These are phyloP conservation scores for Euzetes globulus DNA, from an alignment of 2,888 invertebrate species.

Conservation along the genomic window DNA sequence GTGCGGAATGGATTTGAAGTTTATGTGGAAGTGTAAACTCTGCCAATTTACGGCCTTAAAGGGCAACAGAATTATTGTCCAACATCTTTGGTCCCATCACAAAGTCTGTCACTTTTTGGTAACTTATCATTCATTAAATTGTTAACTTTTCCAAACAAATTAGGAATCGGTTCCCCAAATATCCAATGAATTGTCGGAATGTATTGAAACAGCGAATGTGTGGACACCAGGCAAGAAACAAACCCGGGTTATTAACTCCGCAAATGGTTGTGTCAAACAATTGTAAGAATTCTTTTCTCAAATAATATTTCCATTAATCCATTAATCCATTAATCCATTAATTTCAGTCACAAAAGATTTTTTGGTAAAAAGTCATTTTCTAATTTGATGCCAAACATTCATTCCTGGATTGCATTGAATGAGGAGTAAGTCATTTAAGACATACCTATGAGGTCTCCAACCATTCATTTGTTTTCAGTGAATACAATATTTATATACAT, in stretches of 20 bases:
- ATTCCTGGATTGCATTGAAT: neutral
- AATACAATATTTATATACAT: neutral
- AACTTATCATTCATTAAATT: neutral
- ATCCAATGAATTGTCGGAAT: neutral
- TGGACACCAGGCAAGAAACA: no score
- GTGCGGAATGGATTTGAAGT: slow-evolving; percentile 24
- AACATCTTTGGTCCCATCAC: neutral
- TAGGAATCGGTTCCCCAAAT: slow-evolving; percentile 6
- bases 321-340: neutral
- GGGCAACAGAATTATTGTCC: neutral
- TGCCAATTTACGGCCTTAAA: neutral
- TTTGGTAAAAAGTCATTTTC: neutral
- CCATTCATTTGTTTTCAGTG: neutral
- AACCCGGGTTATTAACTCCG: no score
- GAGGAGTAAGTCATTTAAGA: slow-evolving; percentile 3
- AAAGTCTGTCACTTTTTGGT: neutral
- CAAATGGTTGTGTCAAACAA: neutral
- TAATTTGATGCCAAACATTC: neutral
- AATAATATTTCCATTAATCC: neutral
- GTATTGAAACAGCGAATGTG: neutral
- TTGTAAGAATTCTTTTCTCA: slow-evolving; percentile 18
- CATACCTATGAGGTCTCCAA: neutral
- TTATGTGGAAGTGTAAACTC: neutral
- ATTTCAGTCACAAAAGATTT: slow-evolving; percentile 8
- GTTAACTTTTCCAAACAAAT: neutral